These are phyloP conservation scores for Rhegmatorhina hoffmannsi DNA, from an alignment of 2,113 vertebrate genomes.

Conservation along the genomic window DNA sequence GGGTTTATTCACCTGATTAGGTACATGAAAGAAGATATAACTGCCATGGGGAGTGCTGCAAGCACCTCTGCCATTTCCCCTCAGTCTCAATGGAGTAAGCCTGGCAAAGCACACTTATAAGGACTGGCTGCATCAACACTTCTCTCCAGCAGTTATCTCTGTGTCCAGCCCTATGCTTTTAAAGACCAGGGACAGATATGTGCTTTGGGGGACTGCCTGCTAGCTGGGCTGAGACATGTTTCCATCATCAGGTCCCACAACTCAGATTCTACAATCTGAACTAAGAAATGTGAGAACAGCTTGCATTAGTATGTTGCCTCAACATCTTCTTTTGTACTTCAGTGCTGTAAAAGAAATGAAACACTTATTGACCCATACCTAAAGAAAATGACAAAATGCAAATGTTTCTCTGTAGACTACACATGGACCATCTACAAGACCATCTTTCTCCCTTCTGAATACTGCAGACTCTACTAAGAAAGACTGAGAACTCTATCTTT, in stretches of 20 bases:
- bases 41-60: neutral
- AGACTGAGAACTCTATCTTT: constrained; percentile 26
- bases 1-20: neutral
- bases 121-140: neutral
- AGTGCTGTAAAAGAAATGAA: neutral
- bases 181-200: neutral
- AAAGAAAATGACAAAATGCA: neutral
- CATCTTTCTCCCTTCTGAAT: neutral
- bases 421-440: neutral
- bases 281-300: neutral
- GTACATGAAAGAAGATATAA: neutral
- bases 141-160: neutral
- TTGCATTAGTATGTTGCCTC: neutral
- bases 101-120: neutral
- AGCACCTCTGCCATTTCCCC: neutral
- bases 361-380: neutral
- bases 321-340: neutral
- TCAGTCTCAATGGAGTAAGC: fast-evolving
- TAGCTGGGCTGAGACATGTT: neutral
- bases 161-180: neutral
- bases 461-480: constrained; percentile 3
- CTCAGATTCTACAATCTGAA: neutral
- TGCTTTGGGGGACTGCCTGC: neutral
- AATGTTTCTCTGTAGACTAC: neutral
- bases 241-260: neutral